Conservation (phyloP, 2,888 invertebrate species). For the Pterostichus niger region DNA sequence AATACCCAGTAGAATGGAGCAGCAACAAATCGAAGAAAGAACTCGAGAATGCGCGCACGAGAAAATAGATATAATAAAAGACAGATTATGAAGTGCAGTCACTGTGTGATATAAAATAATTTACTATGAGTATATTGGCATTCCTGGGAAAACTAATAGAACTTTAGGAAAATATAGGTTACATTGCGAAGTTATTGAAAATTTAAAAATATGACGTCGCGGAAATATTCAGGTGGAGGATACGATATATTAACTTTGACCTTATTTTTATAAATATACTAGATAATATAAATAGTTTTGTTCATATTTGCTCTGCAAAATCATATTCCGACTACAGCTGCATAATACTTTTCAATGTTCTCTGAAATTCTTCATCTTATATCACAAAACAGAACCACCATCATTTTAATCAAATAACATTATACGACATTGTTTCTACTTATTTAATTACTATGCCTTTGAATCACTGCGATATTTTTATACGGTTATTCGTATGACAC, state of each 20-base stretch:
- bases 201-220: not conserved
- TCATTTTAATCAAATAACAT: too few relatives aligned
- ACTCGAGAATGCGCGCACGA: conserved; percentile 30
- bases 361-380: too few relatives aligned
- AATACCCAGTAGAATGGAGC: conserved; percentile 25
- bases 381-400: too few relatives aligned
- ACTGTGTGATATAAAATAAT: conserved; percentile 46
- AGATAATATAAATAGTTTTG: too few relatives aligned
- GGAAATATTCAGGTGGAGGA: not conserved
- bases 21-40: conserved; percentile 45
- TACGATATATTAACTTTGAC: not conserved
- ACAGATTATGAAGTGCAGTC: conserved; percentile 49
- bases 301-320: not conserved
- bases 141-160: conserved; percentile 9
- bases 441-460: too few relatives aligned
- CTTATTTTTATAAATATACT: not conserved
- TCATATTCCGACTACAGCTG: too few relatives aligned
- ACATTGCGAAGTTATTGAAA: conserved; percentile 11
- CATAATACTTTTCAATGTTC: too few relatives aligned
- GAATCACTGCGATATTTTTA: too few relatives aligned
- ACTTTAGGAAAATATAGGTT: not conserved
- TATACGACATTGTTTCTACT: too few relatives aligned
- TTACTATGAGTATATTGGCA: not conserved
- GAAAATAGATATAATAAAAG: conserved; percentile 46
- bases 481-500: too few relatives aligned